Percentiles rank a stretch among this genome's conserved stretches.
Evolutionary conservation across 2,797 vertebrate species (phyloP).

Genomic region (Etheostoma nigrum): DNA sequence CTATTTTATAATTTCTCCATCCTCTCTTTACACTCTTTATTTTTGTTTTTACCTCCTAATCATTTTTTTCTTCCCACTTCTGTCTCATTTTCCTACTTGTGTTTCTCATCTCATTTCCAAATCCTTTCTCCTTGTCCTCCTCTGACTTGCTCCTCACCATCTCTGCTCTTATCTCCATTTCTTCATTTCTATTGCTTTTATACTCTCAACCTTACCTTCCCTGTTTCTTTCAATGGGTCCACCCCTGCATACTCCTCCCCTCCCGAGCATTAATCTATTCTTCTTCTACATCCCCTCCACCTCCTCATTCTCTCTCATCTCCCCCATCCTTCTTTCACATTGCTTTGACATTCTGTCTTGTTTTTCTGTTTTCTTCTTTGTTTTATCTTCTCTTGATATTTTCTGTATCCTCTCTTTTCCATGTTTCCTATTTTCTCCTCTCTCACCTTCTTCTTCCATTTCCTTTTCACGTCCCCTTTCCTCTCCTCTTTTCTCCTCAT

Average conservation of each 20-base stretch:
- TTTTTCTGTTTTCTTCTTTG: not conserved
- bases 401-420: not conserved
- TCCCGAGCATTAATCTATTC: constrained; percentile 35
- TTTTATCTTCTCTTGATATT: not conserved
- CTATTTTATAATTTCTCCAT: constrained; percentile 17
- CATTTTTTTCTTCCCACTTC: not conserved
- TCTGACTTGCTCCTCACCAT: constrained; percentile 2
- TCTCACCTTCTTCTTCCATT: not conserved
- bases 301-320: not conserved
- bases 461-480: not conserved
- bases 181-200: constrained; percentile 37
- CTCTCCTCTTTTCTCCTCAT: not conserved
- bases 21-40: constrained; percentile 13
- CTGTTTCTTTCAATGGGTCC: constrained; percentile 4
- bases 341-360: not conserved
- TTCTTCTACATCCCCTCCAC: constrained; percentile 3
- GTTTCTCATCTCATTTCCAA: not conserved
- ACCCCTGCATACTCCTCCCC: not conserved
- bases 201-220: constrained; percentile 21
- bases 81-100: constrained; percentile 5
- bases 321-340: not conserved
- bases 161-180: constrained; percentile 32
- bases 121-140: constrained; percentile 22
- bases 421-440: not conserved
- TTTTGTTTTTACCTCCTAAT: constrained; percentile 18